Evolutionary conservation across 2,797 vertebrate species (phyloP).

Genomic region (Anisognathus igniventris): DNA sequence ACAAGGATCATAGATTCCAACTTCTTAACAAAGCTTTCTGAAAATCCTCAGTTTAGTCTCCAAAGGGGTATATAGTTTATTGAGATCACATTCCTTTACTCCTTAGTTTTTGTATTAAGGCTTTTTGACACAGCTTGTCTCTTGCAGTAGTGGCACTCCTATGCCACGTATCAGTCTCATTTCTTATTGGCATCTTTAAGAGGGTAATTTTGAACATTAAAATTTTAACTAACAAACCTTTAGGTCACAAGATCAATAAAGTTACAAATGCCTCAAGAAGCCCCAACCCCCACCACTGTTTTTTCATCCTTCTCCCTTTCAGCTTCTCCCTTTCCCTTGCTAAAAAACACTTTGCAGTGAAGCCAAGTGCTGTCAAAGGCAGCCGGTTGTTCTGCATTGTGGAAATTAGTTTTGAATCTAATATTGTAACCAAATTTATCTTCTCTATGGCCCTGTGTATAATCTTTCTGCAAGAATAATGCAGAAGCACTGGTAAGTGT

Average conservation of each 20-base stretch:
- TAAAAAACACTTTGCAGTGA: not conserved
- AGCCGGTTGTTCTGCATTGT: not conserved
- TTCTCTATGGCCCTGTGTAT: not conserved
- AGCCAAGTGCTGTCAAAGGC: not conserved
- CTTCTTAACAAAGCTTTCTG: not conserved
- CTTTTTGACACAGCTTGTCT: not conserved
- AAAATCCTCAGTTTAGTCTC: not conserved
- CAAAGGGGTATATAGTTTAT: not conserved
- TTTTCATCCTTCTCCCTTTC: not conserved
- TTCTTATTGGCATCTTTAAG: not conserved
- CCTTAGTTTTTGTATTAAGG: not conserved
- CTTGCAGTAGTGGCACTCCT: not conserved
- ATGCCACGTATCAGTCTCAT: not conserved
- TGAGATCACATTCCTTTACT: not conserved
- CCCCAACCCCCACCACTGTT: fast-evolving
- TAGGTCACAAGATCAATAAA: not conserved
- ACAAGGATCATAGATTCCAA: not conserved
- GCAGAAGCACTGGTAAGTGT: not conserved
- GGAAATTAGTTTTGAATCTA: not conserved
- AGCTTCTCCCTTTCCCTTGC: not conserved
- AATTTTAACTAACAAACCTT: not conserved
- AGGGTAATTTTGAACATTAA: not conserved
- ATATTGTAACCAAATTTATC: not conserved
- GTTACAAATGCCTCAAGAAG: not conserved
- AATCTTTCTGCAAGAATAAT: not conserved